Evolutionary conservation across 2,113 vertebrate genomes (phyloP), one percentile per base, ranked within the genome.

Genomic region (Formicarius rufipectus): DNA sequence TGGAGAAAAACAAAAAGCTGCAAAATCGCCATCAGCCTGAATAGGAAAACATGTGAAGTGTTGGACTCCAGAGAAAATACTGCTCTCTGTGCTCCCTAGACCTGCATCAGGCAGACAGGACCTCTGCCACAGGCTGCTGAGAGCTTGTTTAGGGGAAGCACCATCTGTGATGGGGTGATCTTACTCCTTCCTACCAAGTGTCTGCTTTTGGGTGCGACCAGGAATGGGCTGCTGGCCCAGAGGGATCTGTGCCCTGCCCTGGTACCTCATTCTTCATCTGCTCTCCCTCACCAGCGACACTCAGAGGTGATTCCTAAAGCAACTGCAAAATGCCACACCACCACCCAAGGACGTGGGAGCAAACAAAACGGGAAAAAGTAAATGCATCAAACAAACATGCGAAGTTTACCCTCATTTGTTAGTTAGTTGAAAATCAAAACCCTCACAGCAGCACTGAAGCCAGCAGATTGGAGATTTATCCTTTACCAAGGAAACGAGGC

Each of bases 211-310:
- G 52, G 47, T 59, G 60, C 50, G 16, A 2, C 3, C n/a, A 60
- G 66, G 49, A 71, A n/a, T 0, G 0, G 33, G 47, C 40, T 72
- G 50, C 77, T 33, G 52, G 39, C 39, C 52, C 73, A 27, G 55
- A 4, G 1, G 55, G 30, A 14, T 10, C 52, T 3, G 22, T 63
- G 71, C 58, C 63, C 83, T 39, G 28, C 33, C 8, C 50, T 8
- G 50, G 7, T 3, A 5, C 0, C 0, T 3, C 64, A 27, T 37
- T 23, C 56, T 30, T 5, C 3, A 6, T 11, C 24, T 58, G 30
- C 18, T 3, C 19, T 31, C 55, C 74, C 78, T 87, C 75, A 14
- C 9, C 63, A 19, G 21, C 7, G 0, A 3, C 52, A 50, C 6
- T 10, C 80, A 6, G 40, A 58, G n/a, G 16, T 5, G 39, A 90